phyloP scores from a whole-genome alignment of 2,113 vertebrate species.

The Microcebus lehilahytsara region DNA sequence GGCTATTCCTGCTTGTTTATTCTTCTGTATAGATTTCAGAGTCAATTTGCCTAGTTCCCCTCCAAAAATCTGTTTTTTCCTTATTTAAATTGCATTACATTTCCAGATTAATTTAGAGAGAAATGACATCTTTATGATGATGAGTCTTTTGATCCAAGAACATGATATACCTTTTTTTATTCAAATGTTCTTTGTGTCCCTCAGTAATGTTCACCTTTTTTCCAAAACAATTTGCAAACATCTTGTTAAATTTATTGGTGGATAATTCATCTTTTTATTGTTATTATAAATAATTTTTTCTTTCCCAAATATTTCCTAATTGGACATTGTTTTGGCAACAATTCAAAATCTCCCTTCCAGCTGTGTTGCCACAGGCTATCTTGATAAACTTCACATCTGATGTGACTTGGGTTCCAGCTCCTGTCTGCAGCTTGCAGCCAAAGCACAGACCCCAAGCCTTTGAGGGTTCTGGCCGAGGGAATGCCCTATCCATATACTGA shows the following conservation, averaged over 20 bases:
- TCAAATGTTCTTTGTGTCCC: not conserved
- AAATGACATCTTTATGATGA: constrained; percentile 22
- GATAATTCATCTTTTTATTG: not conserved
- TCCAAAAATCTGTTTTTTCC: not conserved
- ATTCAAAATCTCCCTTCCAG: not conserved
- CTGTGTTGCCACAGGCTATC: not conserved
- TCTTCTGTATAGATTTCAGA: constrained; percentile 47
- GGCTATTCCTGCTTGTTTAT: not conserved
- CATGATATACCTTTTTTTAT: not conserved
- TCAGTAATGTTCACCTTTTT: constrained; percentile 10
- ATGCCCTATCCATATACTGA: not conserved
- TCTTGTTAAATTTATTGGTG: constrained; percentile 31
- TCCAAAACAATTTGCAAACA: not conserved
- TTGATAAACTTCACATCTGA: not conserved
- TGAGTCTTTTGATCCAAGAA: not conserved
- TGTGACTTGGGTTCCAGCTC: not conserved
- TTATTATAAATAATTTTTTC: not conserved
- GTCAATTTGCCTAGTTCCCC: not conserved
- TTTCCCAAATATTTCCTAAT: not conserved
- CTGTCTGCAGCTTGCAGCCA: not conserved
- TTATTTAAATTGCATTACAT: not conserved
- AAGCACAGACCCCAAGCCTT: not conserved
- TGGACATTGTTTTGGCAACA: constrained; percentile 33
- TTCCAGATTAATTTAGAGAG: constrained; percentile 1
- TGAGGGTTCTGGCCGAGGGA: not conserved